Evolutionary conservation across 2,888 invertebrate genomes (phyloP), one percentile per base, ranked within the genome.

Genomic region (Fragum fragum): DNA sequence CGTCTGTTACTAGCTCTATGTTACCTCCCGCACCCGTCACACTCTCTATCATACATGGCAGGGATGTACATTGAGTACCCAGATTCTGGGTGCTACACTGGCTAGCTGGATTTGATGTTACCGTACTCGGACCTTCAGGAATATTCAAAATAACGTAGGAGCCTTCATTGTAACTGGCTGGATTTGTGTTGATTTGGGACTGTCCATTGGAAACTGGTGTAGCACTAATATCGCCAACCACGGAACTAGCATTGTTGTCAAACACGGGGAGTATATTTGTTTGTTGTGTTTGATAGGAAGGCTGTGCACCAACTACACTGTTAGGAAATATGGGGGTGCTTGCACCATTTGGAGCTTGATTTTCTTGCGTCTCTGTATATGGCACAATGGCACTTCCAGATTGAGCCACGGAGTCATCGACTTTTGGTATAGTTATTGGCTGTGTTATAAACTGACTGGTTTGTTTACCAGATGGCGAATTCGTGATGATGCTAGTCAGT

Each of bases 401-500:
- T 16, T 5, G 47, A 14, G n/a, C 16, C 7, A 29, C 29, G 7
- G 68, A 1, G 11, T 63, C 77, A 0, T 52, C 36, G 18, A 61
- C 16, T 11, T 76, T 29, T 1, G 86, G 83, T 26, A 86, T 18
- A 5, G 79, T 39, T n/a, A 86, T 79, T 1, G 86, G 86, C 71
- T 75, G 81, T 0, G 86, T 86, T 47, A 86, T 81, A 28, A 86
- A 71, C 73, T 86, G 86, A 55, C 76, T 83, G 11, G 86, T 86
- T 57, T 86, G 85, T 72, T 82, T 81, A 9, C 89, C 89, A 18
- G 79, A 68, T n/a, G 87, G 76, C 11, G 86, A 83, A 57, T 88
- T 87, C 5, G 86, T 87, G 11, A 87, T 85, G 5, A 89, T 86
- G 68, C 85, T 89, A 1, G 89, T 89, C n/a, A 89, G 81, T 9